Conservation (phyloP, 2,888 invertebrate genomes). For the Sphaerophoria rueppellii region DNA sequence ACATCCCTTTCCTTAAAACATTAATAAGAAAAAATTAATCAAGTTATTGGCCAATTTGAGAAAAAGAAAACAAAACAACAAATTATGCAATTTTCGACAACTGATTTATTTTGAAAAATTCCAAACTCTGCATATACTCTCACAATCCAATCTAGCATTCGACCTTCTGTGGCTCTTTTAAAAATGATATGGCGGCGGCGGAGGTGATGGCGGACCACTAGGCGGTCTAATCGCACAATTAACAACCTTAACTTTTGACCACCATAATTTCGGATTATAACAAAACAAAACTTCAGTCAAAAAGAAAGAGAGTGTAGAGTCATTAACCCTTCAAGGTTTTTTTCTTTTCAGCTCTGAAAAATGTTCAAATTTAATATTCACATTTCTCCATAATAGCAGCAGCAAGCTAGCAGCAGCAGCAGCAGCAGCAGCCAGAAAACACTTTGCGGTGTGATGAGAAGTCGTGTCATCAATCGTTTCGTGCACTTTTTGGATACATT, state of each 20-base stretch:
- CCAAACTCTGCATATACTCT: not conserved
- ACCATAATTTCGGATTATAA: not conserved
- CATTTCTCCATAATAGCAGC: constrained; percentile 52
- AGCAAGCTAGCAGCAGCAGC: not conserved
- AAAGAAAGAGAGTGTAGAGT: constrained; percentile 37
- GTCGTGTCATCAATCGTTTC: constrained; percentile 41
- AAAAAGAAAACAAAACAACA: not conserved
- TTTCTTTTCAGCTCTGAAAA: not conserved
- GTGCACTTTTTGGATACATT: constrained; percentile 62
- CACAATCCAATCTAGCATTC: constrained; percentile 1
- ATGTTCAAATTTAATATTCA: constrained; percentile 55
- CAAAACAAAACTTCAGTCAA: not conserved
- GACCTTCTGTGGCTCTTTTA: constrained; percentile 19
- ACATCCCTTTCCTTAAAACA: not conserved
- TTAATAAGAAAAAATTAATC: not conserved
- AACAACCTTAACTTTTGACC: constrained; percentile 17
- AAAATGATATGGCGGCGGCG: too few relatives aligned
- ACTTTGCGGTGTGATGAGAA: not conserved
- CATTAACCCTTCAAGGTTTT: constrained; percentile 72
- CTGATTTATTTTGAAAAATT: constrained; percentile 15
- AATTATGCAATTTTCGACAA: constrained; percentile 10
- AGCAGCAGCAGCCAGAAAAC: not conserved
- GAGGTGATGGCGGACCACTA: too few relatives aligned
- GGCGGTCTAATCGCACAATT: not conserved
- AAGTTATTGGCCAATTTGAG: constrained; percentile 11